These are phyloP conservation scores for Sebastes cheni DNA, from an alignment of 2,797 vertebrate genomes.

Conservation along the genomic window DNA sequence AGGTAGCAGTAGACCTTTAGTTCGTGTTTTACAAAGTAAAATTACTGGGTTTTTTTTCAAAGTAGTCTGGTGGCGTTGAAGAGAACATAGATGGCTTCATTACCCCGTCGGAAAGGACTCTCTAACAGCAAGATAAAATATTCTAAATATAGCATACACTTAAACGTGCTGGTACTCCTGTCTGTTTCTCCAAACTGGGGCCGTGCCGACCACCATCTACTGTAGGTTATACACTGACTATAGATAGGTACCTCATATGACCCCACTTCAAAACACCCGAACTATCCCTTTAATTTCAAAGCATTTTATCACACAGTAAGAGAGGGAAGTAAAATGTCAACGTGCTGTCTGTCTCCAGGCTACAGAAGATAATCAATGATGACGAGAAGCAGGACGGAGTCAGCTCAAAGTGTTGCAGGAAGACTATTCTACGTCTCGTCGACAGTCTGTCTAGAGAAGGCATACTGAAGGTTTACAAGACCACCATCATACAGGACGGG, in stretches of 20 bases:
- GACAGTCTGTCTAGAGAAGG: slow-evolving; percentile 88
- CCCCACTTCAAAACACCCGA: background rate
- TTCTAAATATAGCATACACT: too few relatives aligned
- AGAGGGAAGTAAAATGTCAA: background rate
- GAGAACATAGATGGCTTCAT: background rate
- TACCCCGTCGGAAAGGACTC: too few relatives aligned
- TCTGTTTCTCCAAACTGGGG: too few relatives aligned
- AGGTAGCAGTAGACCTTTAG: background rate
- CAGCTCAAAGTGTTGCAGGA: slow-evolving; percentile 93
- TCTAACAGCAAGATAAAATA: too few relatives aligned
- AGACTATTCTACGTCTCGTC: slow-evolving; percentile 90
- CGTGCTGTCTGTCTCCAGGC: slow-evolving; percentile 69
- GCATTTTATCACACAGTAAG: background rate
- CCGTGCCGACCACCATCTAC: too few relatives aligned
- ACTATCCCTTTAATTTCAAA: background rate
- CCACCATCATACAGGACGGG: slow-evolving; percentile 91
- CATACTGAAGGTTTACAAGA: slow-evolving; percentile 87
- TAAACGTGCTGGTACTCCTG: too few relatives aligned
- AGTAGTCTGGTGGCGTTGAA: background rate
- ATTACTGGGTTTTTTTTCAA: background rate
- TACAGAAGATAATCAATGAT: slow-evolving; percentile 95
- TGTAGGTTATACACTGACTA: background rate
- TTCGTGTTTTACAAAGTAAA: fast-evolving
- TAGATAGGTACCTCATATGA: background rate
- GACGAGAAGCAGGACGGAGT: slow-evolving; percentile 91